Evolutionary conservation across 2,797 vertebrate genomes (phyloP).

Genomic region (Anomalospiza imberbis): DNA sequence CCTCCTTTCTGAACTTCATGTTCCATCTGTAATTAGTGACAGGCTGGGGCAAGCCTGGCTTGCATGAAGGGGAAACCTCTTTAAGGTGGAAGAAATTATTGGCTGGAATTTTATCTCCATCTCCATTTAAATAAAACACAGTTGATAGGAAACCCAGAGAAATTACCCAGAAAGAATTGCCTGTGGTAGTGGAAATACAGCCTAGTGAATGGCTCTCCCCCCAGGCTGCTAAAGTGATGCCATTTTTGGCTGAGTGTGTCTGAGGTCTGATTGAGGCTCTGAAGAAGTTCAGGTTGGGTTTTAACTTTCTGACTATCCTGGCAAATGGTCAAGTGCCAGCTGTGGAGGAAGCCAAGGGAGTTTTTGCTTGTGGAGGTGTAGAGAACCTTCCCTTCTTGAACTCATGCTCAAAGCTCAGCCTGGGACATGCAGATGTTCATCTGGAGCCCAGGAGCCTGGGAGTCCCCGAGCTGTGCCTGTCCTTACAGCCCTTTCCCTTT

Average conservation of each 20-base stretch:
- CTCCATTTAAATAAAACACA: not conserved
- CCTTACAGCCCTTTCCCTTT: not conserved
- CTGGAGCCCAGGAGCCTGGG: not conserved
- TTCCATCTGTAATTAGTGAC: conserved; percentile 72
- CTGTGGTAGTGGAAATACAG: not conserved
- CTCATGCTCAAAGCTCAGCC: not conserved
- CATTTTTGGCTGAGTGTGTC: not conserved
- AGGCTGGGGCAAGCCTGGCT: conserved; percentile 69
- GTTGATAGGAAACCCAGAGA: not conserved
- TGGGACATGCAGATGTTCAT: not conserved
- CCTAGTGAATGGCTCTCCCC: not conserved
- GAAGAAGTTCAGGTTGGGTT: not conserved
- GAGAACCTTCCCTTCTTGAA: not conserved
- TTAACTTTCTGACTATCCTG: not conserved
- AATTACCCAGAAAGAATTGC: not conserved
- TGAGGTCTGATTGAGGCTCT: not conserved
- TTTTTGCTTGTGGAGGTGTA: not conserved
- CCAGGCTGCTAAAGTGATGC: not conserved
- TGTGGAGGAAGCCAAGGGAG: not conserved
- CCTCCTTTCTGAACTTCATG: conserved; percentile 61
- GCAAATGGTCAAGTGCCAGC: not conserved
- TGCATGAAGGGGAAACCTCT: conserved; percentile 2
- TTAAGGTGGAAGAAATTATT: conserved; percentile 28
- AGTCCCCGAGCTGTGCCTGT: not conserved
- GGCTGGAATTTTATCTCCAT: not conserved